Evolutionary conservation across 2,888 invertebrate species (phyloP), one percentile per base, ranked within the genome.

Genomic region (Hyalella azteca): DNA sequence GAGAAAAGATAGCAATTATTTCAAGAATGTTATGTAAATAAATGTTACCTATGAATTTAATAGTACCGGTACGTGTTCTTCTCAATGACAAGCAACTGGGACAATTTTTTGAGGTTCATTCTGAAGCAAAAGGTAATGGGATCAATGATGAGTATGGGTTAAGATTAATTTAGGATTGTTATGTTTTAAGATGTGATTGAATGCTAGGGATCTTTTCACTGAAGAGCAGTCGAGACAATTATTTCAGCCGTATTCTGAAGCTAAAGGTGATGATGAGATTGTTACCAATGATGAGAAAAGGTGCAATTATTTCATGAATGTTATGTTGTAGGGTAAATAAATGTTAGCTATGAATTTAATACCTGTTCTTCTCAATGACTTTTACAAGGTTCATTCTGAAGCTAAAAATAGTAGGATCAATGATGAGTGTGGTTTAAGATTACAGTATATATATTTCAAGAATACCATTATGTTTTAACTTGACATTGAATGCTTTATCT

Each of bases 191-290:
- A n/a, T n/a, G n/a, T n/a, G n/a, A n/a, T n/a, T n/a, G n/a, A n/a
- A n/a, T n/a, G n/a, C n/a, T n/a, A n/a, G n/a, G 41, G 91, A 94
- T 75, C 89, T 91, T 86, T 91, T 96, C 87, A 91, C 91, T 73
- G 93, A 94, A 85, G 95, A 95, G 85, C 96, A 96, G 87, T 88
- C 95, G n/a, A 90, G 91, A 26, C 96, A 96, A 87, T 88, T 96
- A 11, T 94, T 94, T 87, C 95, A 95, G 87, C 88, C 96, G 11
- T 93, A 94, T 91, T 87, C 92, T 86, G 93, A 80, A 26, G 79
- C 82, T 2, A 2, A 32, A 4, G 36, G 36, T 11, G 19, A 36
- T 22, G 15, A 45, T 45, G 45, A n/a, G n/a, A n/a, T n/a, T n/a
- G n/a, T n/a, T n/a, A n/a, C n/a, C 19, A 15, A 49, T 59, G 59